Evolutionary conservation across 2,113 vertebrate species (phyloP).

Genomic region (Takifugu bimaculatus): DNA sequence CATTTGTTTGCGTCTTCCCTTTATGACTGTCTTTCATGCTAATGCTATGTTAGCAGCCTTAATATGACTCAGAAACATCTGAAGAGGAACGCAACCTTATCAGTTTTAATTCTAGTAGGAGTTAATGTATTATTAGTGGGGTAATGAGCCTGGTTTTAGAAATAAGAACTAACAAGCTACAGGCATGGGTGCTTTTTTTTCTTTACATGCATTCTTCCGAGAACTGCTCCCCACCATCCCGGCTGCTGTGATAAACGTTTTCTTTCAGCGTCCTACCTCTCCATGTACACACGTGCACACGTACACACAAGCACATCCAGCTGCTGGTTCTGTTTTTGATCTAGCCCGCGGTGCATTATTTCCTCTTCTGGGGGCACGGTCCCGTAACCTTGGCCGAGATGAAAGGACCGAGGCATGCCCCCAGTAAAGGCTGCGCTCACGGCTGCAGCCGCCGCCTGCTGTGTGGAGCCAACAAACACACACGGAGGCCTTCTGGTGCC

Average conservation of each 20-base stretch:
- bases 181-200: slow-evolving; percentile 13
- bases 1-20: too few relatives aligned
- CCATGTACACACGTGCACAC: background rate
- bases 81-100: too few relatives aligned
- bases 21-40: too few relatives aligned
- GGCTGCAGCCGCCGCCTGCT: slow-evolving; percentile 50
- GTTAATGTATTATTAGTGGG: too few relatives aligned
- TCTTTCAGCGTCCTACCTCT: slow-evolving; percentile 26
- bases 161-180: too few relatives aligned
- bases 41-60: too few relatives aligned
- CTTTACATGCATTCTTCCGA: slow-evolving; percentile 21
- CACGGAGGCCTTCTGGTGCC: slow-evolving; percentile 58
- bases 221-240: slow-evolving; percentile 22
- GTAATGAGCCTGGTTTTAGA: too few relatives aligned
- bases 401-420: slow-evolving; percentile 55
- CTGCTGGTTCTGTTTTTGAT: slow-evolving; percentile 50
- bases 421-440: slow-evolving; percentile 58
- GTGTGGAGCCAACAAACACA: slow-evolving; percentile 56
- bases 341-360: slow-evolving; percentile 52
- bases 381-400: slow-evolving; percentile 68
- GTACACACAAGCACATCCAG: slow-evolving; percentile 14
- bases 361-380: slow-evolving; percentile 50
- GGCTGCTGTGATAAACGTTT: slow-evolving; percentile 52
- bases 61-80: too few relatives aligned
- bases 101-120: too few relatives aligned